Evolutionary conservation across 2,888 invertebrate species (phyloP).

Genomic region (Acanthosepion pharaonis): DNA sequence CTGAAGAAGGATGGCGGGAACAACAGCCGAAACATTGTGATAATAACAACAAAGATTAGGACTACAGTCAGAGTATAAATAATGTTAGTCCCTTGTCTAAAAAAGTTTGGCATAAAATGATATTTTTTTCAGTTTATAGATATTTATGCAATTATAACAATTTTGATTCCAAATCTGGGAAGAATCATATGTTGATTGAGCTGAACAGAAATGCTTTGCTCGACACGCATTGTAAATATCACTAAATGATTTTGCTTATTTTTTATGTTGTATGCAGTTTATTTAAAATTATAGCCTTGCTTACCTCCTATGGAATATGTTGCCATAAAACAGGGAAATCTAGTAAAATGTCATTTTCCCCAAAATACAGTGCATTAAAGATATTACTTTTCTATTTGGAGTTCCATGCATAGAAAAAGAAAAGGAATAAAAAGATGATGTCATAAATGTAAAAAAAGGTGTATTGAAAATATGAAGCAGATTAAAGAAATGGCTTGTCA

Average conservation of each 20-base stretch:
- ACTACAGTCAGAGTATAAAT: too few species aligned
- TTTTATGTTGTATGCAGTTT: not conserved
- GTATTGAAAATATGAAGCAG: not conserved
- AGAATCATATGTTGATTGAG: too few species aligned
- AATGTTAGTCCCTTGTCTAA: too few species aligned
- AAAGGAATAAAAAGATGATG: not conserved
- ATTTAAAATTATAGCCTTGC: not conserved
- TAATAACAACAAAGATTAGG: too few species aligned
- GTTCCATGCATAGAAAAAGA: not conserved
- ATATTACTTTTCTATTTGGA: not conserved
- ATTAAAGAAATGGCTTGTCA: not conserved
- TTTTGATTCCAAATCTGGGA: too few species aligned
- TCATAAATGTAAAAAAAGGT: not conserved
- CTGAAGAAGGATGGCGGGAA: too few species aligned
- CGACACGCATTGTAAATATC: too few species aligned
- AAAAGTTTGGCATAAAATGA: too few species aligned
- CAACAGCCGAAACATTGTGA: too few species aligned
- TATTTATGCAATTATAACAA: too few species aligned
- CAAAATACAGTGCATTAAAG: not conserved
- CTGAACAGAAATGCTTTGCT: too few species aligned
- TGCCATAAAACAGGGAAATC: not conserved
- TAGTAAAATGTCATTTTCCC: not conserved
- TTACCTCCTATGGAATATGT: not conserved
- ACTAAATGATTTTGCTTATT: not conserved
- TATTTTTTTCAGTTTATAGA: too few species aligned